Evolutionary conservation across 2,888 invertebrate genomes (phyloP), one percentile per base, ranked within the genome.

Genomic region (Drosophila austrosaltans): DNA sequence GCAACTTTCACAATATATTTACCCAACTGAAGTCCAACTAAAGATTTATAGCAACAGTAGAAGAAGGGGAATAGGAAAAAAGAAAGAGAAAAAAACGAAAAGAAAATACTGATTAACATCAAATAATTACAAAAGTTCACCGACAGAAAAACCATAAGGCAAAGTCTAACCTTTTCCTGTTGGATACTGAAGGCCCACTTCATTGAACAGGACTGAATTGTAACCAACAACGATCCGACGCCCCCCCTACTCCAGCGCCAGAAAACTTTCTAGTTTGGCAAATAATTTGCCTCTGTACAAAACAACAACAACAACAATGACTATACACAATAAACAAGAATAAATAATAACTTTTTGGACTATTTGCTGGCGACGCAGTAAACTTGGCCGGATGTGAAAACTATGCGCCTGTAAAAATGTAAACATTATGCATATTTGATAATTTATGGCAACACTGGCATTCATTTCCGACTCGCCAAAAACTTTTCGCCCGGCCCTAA

Each of bases 371-470:
- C 76, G 77, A 82, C 77, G 81, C 82, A 84, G 71, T 84, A 69
- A 82, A 85, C 82, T 86, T 85, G 75, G 56, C 77, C 83, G 78
- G 78, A 76, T 74, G 66, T 67, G 44, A 61, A 59, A 12, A 42
- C 59, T 36, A 57, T 20, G 63, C 64, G 63, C 53, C 69, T 72
- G 80, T 74, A 76, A 80, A 82, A 89, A 89, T 89, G 79, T 86
- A 89, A 90, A 87, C 89, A 83, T 87, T 88, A 85, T 85, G 89
- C 87, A 90, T 89, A 89, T 79, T 88, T 82, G 78, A 87, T 90
- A 89, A 91, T 91, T 90, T 91, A 90, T 90, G 89, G 90, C 86
- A 90, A 87, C 85, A 88, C 88, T 90, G 90, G 86, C 90, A 90
- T 90, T 89, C 88, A 87, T 81, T 87, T 82, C 87, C 78, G 75